Percentiles rank a stretch among this genome's conserved stretches.
These are phyloP conservation scores for Hylomyscus alleni DNA, from an alignment of 2,797 vertebrate species.

Conservation along the genomic window DNA sequence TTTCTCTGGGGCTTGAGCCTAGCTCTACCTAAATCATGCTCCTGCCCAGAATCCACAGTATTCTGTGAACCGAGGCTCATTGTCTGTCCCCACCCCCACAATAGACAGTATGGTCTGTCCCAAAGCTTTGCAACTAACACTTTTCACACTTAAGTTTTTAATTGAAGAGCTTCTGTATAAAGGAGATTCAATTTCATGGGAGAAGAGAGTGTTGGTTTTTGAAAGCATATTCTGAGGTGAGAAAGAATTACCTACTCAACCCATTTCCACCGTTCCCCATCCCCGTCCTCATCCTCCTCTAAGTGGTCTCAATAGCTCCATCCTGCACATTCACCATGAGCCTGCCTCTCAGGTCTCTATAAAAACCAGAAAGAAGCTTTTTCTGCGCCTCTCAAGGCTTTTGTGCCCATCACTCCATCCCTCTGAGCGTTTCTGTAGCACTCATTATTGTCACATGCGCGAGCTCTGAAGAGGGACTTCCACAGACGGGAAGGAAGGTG, in stretches of 20 bases:
- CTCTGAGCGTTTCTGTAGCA: conserved; percentile 67
- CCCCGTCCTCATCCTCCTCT: accelerated
- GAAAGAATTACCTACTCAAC: conserved; percentile 68
- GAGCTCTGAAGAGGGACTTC: conserved; percentile 59
- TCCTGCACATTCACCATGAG: conserved; percentile 31
- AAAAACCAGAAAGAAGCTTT: conserved; percentile 68
- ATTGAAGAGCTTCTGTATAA: conserved; percentile 73
- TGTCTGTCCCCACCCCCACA: not conserved
- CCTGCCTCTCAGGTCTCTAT: conserved; percentile 23
- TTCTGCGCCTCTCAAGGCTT: conserved; percentile 75
- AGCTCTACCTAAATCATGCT: not conserved
- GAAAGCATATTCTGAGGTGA: conserved; percentile 73
- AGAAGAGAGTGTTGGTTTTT: conserved; percentile 71
- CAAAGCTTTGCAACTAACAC: not conserved
- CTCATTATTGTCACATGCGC: conserved; percentile 58
- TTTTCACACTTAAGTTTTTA: conserved; percentile 71
- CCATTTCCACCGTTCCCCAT: conserved; percentile 54
- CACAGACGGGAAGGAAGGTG: conserved; percentile 46
- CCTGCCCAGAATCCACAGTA: not conserved
- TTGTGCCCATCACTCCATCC: conserved; percentile 70
- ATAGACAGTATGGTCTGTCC: not conserved
- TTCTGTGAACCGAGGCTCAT: not conserved
- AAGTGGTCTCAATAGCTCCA: conserved; percentile 60
- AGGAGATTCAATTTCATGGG: conserved; percentile 71
- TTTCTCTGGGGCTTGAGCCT: not conserved